These are phyloP conservation scores for Chlorops oryzae DNA, from an alignment of 1,140 invertebrate genomes.

Conservation along the genomic window DNA sequence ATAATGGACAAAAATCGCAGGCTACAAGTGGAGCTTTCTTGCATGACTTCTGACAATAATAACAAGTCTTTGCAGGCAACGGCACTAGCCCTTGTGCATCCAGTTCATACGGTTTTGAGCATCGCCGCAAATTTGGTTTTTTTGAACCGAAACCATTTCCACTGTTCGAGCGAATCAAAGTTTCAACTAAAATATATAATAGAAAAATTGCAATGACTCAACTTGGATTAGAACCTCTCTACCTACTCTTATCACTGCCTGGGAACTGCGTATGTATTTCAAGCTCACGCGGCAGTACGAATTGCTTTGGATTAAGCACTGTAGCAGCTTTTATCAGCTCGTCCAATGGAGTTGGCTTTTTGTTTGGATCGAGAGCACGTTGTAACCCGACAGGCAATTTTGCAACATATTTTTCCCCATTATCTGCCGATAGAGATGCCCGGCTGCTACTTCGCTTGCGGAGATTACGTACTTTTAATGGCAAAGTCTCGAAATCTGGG, in stretches of 20 bases:
- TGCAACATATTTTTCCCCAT: conserved; percentile 34
- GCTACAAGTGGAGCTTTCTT: conserved; percentile 74
- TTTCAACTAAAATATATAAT: conserved; percentile 18
- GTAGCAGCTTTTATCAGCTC: conserved; percentile 72
- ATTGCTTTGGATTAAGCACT: conserved; percentile 80
- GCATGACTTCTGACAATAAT: conserved; percentile 76
- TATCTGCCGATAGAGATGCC: conserved; percentile 22
- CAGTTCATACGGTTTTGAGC: conserved; percentile 57
- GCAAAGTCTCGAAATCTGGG: conserved; percentile 40
- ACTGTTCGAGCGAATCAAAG: conserved; percentile 28
- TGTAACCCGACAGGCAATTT: conserved; percentile 37
- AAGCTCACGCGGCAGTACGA: conserved; percentile 76
- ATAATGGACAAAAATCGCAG: conserved; percentile 88
- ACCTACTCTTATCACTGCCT: conserved; percentile 65
- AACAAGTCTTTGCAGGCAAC: conserved; percentile 75
- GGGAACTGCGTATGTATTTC: conserved; percentile 72
- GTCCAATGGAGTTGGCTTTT: conserved; percentile 60
- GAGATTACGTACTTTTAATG: conserved; percentile 40
- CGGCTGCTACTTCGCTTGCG: conserved; percentile 43
- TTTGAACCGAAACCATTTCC: conserved; percentile 27
- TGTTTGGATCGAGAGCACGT: conserved; percentile 44
- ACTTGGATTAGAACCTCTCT: too few relatives aligned
- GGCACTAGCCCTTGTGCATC: conserved; percentile 73
- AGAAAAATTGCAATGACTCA: too few relatives aligned
- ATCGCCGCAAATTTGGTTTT: conserved; percentile 29